phyloP scores from a whole-genome alignment of 2,888 invertebrate genomes.

The Synanthedon vespiformis region DNA sequence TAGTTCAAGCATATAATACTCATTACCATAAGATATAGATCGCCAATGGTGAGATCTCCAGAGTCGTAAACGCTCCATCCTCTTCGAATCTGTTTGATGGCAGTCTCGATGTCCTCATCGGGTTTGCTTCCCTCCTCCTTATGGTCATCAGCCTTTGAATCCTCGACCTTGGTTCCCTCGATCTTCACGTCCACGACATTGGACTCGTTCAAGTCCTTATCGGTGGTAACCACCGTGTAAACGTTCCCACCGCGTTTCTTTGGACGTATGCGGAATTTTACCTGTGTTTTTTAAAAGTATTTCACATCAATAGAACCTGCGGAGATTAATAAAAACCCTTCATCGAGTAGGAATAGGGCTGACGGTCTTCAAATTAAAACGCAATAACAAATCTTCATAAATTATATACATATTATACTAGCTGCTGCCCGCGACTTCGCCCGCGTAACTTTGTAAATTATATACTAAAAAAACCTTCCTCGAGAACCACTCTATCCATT shows the following conservation, averaged over 20 bases:
- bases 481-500: too few relatives aligned
- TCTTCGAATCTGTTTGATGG: slow-evolving; percentile 56
- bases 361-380: too few relatives aligned
- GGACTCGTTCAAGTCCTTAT: slow-evolving; percentile 14
- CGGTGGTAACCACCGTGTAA: slow-evolving; percentile 43
- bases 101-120: slow-evolving; percentile 44
- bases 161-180: slow-evolving; percentile 7
- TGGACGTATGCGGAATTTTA: slow-evolving; percentile 54
- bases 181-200: slow-evolving; percentile 22
- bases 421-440: too few relatives aligned
- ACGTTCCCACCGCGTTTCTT: slow-evolving; percentile 53
- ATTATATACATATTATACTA: too few relatives aligned
- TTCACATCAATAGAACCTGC: too few relatives aligned
- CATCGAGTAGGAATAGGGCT: too few relatives aligned
- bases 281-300: slow-evolving; percentile 21
- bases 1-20: slow-evolving; percentile 16
- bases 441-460: too few relatives aligned
- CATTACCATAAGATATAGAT: slow-evolving; percentile 91
- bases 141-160: slow-evolving; percentile 11
- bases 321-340: too few relatives aligned
- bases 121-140: slow-evolving; percentile 21
- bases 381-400: too few relatives aligned
- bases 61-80: slow-evolving; percentile 87
- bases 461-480: too few relatives aligned
- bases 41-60: slow-evolving; percentile 87